A percentile compares a stretch with the other conserved stretches of the same genome.
phyloP scores from a whole-genome alignment of 2,113 vertebrate species.

The Natator depressus region DNA sequence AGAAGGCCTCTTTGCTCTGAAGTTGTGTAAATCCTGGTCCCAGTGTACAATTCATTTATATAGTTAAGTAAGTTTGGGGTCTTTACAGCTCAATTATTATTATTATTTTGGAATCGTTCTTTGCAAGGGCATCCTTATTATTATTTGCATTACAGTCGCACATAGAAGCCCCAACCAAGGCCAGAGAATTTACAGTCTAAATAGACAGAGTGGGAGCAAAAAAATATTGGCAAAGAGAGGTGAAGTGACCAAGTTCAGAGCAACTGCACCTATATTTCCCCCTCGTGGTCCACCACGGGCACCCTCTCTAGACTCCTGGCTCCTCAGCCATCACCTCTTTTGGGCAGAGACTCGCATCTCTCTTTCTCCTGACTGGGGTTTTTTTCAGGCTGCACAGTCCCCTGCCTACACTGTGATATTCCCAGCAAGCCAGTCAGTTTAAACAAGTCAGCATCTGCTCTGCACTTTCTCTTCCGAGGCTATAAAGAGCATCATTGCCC shows the following conservation, averaged over 20 bases:
- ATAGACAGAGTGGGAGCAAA: not conserved
- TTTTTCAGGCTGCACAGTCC: not conserved
- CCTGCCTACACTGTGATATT: not conserved
- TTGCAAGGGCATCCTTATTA: not conserved
- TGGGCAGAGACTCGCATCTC: not conserved
- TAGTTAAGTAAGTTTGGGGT: not conserved
- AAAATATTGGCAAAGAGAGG: constrained; percentile 19
- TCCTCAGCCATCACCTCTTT: not conserved
- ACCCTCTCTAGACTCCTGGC: not conserved
- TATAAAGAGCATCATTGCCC: not conserved
- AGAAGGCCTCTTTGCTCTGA: not conserved
- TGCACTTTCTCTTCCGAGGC: not conserved
- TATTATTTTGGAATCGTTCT: constrained; percentile 9
- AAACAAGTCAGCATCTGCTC: not conserved
- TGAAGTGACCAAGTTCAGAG: not conserved
- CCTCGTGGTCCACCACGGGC: not conserved
- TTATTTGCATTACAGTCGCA: not conserved
- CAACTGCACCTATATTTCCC: not conserved
- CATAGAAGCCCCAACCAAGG: not conserved
- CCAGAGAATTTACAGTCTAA: not conserved
- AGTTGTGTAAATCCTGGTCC: not conserved
- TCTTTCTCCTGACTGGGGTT: not conserved
- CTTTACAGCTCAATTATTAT: not conserved
- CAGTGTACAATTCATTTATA: not conserved
- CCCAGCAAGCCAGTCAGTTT: not conserved